These are phyloP conservation scores for Leptoteleia sp. DNA, from an alignment of 1,140 invertebrate genomes.

Conservation along the genomic window DNA sequence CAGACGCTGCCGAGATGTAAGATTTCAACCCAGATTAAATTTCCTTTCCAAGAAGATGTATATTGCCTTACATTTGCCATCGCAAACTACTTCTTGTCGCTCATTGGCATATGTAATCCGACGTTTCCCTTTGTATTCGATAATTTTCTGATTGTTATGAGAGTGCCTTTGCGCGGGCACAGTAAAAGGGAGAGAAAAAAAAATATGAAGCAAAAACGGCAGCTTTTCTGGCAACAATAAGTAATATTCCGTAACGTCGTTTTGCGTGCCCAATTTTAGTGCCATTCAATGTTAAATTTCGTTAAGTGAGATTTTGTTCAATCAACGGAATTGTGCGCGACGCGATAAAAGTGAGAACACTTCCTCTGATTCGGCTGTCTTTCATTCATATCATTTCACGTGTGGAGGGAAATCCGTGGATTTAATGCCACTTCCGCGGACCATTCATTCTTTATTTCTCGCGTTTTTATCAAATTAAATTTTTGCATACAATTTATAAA, in stretches of 20 bases:
- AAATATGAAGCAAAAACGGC: not conserved
- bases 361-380: slow-evolving; percentile 13
- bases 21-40: slow-evolving; percentile 50
- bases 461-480: slow-evolving; percentile 4
- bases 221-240: not conserved
- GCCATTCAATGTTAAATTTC: slow-evolving; percentile 39
- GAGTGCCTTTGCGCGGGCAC: not conserved
- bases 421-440: not conserved
- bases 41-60: slow-evolving; percentile 23
- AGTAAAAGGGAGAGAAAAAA: no score
- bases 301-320: slow-evolving; percentile 29
- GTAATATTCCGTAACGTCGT: slow-evolving; percentile 7
- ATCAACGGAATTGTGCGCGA: slow-evolving; percentile 30
- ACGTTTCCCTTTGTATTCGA: slow-evolving; percentile 10
- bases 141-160: slow-evolving; percentile 11
- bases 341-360: slow-evolving; percentile 9
- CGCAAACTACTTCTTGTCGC: slow-evolving; percentile 26
- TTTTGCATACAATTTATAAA: not conserved
- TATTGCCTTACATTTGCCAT: slow-evolving; percentile 42
- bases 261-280: slow-evolving; percentile 19
- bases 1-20: slow-evolving; percentile 16
- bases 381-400: slow-evolving; percentile 17
- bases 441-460: not conserved
- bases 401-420: not conserved
- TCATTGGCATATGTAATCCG: slow-evolving; percentile 22